phyloP scores from a whole-genome alignment of 2,888 invertebrate species.

The Smittia aterrima region DNA sequence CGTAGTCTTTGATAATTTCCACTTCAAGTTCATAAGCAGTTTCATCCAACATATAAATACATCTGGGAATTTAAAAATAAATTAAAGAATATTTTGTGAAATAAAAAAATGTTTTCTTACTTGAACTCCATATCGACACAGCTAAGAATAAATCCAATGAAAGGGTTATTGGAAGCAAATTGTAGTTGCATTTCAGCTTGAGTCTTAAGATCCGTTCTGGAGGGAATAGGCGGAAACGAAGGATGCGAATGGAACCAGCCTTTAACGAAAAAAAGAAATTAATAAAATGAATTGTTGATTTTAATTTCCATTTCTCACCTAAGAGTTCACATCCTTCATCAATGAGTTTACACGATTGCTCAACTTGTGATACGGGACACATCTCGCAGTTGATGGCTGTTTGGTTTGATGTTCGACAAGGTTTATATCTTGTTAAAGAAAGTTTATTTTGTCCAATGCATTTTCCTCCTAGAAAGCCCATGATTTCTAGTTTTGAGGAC shows the following conservation, averaged over 20 bases:
- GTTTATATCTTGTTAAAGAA: conserved; percentile 58
- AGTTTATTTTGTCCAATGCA: conserved; percentile 48
- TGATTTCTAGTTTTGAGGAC: conserved; percentile 68
- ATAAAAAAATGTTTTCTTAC: conserved; percentile 43
- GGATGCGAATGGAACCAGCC: conserved; percentile 81
- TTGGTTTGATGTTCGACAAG: conserved; percentile 64
- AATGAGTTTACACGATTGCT: conserved; percentile 60
- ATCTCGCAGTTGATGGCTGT: conserved; percentile 72
- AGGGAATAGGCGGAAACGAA: conserved; percentile 67
- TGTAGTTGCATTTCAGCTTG: conserved; percentile 61
- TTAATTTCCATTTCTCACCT: conserved; percentile 55
- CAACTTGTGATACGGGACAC: conserved; percentile 69
- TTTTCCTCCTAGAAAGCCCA: conserved; percentile 68
- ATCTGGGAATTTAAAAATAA: conserved; percentile 43
- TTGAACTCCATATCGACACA: conserved; percentile 44
- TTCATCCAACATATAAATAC: conserved; percentile 44
- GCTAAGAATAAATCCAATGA: conserved; percentile 45
- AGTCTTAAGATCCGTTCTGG: conserved; percentile 65
- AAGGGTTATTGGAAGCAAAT: conserved; percentile 44
- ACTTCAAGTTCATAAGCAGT: conserved; percentile 45
- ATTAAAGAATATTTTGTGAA: background rate
- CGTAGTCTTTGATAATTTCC: conserved; percentile 44
- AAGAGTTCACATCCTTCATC: conserved; percentile 56
- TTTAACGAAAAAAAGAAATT: no score
- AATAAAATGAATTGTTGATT: no score